phyloP scores from a whole-genome alignment of 2,113 vertebrate genomes.

The Bubo bubo region DNA sequence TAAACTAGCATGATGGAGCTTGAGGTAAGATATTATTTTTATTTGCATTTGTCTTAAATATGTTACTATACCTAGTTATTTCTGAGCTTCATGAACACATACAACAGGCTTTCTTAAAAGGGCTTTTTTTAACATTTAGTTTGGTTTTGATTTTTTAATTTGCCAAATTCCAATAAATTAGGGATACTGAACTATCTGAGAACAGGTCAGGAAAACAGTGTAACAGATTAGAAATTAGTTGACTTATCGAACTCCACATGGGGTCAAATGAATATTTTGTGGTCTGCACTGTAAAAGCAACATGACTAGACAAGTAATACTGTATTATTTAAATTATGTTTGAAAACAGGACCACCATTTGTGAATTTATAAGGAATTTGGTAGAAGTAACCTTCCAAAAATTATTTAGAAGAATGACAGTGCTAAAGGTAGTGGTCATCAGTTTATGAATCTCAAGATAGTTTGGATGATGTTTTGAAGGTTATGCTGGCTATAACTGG shows the following conservation, averaged over 20 bases:
- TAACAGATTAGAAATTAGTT: neutral
- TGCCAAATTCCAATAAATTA: neutral
- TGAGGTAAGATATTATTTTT: neutral
- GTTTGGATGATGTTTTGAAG: neutral
- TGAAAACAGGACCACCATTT: neutral
- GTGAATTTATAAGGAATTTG: neutral
- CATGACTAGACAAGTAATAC: neutral
- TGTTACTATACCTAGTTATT: neutral
- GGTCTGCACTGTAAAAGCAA: neutral
- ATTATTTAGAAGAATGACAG: neutral
- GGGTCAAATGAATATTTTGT: neutral
- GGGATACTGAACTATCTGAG: neutral
- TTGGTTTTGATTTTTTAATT: neutral
- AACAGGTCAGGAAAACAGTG: neutral
- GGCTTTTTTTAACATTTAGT: neutral
- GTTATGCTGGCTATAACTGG: neutral
- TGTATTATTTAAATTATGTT: neutral
- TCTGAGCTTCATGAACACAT: neutral
- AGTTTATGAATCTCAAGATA: neutral
- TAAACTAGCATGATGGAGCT: fast-evolving
- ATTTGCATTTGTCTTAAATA: neutral
- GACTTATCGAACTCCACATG: neutral
- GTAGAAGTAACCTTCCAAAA: neutral
- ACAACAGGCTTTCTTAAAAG: neutral
- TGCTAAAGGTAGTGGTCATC: neutral